Evolutionary conservation across 2,888 invertebrate species (phyloP).

Genomic region (Melitaea athalia): DNA sequence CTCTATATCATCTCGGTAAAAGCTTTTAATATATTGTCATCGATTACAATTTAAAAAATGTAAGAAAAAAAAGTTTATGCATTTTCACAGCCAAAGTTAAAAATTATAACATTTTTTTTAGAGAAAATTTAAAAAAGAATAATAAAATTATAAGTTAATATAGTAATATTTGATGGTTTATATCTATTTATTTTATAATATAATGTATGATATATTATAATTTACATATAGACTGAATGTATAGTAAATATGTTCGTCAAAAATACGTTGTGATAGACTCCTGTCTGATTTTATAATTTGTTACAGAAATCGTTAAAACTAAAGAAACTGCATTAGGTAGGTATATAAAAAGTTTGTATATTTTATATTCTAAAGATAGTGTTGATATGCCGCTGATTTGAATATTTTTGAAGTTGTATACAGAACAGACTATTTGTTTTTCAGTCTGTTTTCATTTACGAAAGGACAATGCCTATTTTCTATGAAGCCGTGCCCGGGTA

Average conservation of each 20-base stretch:
- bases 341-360: slow-evolving; percentile 16
- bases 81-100: slow-evolving; percentile 38
- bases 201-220: not conserved
- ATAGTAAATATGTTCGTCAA: not conserved
- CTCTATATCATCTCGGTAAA: slow-evolving; percentile 45
- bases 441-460: slow-evolving; percentile 55
- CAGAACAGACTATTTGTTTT: slow-evolving; percentile 48
- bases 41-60: slow-evolving; percentile 47
- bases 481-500: too few species aligned
- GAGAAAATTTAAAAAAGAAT: not conserved
- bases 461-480: too few species aligned
- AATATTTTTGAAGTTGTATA: slow-evolving; percentile 53
- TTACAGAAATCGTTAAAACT: not conserved
- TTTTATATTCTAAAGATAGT: slow-evolving; percentile 20
- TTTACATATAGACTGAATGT: too few species aligned
- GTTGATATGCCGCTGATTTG: slow-evolving; percentile 41
- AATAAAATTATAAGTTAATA: not conserved
- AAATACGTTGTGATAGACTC: not conserved
- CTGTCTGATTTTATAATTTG: not conserved
- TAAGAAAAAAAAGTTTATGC: slow-evolving; percentile 38
- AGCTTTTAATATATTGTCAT: slow-evolving; percentile 61
- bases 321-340: not conserved
- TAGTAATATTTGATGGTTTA: not conserved
- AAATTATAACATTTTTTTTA: not conserved
- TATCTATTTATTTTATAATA: not conserved